These are phyloP conservation scores for Thryonomys swinderianus DNA, from an alignment of 2,113 vertebrate genomes.

Conservation along the genomic window DNA sequence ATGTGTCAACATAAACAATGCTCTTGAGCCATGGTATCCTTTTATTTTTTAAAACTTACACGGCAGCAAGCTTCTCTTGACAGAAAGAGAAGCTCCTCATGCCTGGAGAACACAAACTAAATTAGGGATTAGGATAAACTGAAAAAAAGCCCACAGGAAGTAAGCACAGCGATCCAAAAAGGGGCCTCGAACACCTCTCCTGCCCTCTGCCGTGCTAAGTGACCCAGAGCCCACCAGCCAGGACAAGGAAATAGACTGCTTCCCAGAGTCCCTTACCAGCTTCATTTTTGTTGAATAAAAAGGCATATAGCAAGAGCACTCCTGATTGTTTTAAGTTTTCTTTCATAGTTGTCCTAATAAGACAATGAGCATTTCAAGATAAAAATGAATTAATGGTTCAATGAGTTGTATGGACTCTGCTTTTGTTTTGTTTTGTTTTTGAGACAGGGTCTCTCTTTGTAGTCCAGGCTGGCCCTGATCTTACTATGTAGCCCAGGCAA, in stretches of 20 bases:
- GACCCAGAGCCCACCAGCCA: not conserved
- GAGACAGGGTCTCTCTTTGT: no score
- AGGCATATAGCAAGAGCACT: not conserved
- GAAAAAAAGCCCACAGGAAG: not conserved
- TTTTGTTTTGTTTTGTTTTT: no score
- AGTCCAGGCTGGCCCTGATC: no score
- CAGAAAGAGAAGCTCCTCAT: not conserved
- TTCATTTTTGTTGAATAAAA: not conserved
- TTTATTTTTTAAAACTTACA: not conserved
- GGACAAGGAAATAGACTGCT: not conserved
- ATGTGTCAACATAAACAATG: not conserved
- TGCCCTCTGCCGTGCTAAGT: not conserved
- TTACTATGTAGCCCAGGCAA: no score
- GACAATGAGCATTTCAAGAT: constrained; percentile 26
- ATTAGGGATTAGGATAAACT: not conserved
- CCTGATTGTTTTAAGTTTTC: not conserved
- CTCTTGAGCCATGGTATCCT: not conserved
- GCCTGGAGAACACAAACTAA: not conserved
- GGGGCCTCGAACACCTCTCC: not conserved
- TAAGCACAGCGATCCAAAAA: not conserved
- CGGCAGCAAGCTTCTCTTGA: not conserved
- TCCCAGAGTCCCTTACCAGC: not conserved
- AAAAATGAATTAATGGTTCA: not conserved
- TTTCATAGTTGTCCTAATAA: not conserved
- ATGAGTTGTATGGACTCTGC: not conserved